Base-by-base conservation (phyloP, 2,113 vertebrate species). In the Eubucco bourcierii region DNA sequence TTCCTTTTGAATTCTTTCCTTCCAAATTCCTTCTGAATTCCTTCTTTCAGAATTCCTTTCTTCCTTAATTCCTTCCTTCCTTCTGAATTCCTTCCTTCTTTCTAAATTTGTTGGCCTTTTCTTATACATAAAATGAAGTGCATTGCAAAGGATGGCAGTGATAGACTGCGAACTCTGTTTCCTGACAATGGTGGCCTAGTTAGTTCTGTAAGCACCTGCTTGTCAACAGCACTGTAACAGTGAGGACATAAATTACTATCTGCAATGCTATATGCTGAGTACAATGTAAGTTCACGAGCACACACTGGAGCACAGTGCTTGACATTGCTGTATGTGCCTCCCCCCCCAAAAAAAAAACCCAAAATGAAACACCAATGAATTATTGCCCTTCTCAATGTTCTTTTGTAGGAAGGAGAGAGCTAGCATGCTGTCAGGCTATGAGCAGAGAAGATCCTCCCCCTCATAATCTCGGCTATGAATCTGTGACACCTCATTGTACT, bases 351-450 rank as follows among this genome's bases (percentile, higher is more conserved):
- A 39, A 39, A 39, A 37, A 7, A 39, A 39, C 44, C 44, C 12
- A 44, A 44, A 44, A 44, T 24, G 13, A 50, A 50, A 66, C 64
- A 91, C 61, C 52, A 44, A 10, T 15, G 18, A 33, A 10, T 70
- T 60, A 14, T 66, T 1, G 1, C 12, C 5, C 53, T 79, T 64
- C 63, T 52, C 52, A 61, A 10, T 71, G 46, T 10, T 53, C 12
- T 74, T 71, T 74, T 53, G 39, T 83, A 29, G n/a, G 47, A 7
- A 86, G 25, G 2, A 50, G 2, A 50, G 25, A 10, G 24, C 56
- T 46, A 64, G 7, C 1, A 0, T 75, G 16, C 31, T 65, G 18
- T 15, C 64, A 39, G 14, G 46, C 10, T 2, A 1, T 29, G 23
- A 86, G 31, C 52, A 75, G 58, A 80, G 25, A 76, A 72, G 25